A percentile compares a stretch with the other conserved stretches of the same genome.
Conservation (phyloP, 2,888 invertebrate genomes). For the Epiblema foenella region DNA sequence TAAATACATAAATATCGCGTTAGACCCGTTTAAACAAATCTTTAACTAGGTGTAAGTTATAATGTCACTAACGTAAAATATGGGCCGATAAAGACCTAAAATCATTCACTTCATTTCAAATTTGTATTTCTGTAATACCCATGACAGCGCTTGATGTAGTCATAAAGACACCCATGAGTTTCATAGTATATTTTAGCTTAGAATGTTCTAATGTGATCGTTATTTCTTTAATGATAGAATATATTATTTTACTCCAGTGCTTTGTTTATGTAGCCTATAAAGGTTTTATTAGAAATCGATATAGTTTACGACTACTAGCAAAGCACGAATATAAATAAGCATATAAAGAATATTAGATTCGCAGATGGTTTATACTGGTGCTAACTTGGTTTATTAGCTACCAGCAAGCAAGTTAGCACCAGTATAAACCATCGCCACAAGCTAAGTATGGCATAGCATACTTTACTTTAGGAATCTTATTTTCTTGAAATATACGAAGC, state of each 20-base stretch:
- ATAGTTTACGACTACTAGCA: conserved; percentile 25
- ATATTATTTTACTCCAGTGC: conserved; percentile 27
- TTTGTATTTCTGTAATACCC: too few relatives aligned
- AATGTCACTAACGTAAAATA: too few relatives aligned
- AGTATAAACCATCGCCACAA: too few relatives aligned
- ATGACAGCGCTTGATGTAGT: neutral
- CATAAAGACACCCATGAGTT: neutral
- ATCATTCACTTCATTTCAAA: too few relatives aligned
- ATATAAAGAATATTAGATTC: conserved; percentile 1
- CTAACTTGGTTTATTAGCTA: neutral
- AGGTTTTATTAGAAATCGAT: conserved; percentile 38
- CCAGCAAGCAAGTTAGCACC: too few relatives aligned
- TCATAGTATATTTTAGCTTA: conserved; percentile 2
- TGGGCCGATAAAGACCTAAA: too few relatives aligned
- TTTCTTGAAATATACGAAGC: neutral
- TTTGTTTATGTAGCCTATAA: conserved; percentile 39
- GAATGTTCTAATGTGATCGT: conserved; percentile 1
- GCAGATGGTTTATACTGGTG: neutral
- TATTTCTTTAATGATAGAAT: conserved; percentile 35
- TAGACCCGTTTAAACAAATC: too few relatives aligned
- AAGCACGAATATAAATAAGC: conserved; percentile 15
- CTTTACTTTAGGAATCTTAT: neutral
- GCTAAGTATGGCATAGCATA: too few relatives aligned
- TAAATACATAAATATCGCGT: too few relatives aligned
- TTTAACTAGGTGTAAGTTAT: too few relatives aligned